Base-by-base conservation (phyloP, 1,140 invertebrate genomes). In the Periplaneta americana region DNA sequence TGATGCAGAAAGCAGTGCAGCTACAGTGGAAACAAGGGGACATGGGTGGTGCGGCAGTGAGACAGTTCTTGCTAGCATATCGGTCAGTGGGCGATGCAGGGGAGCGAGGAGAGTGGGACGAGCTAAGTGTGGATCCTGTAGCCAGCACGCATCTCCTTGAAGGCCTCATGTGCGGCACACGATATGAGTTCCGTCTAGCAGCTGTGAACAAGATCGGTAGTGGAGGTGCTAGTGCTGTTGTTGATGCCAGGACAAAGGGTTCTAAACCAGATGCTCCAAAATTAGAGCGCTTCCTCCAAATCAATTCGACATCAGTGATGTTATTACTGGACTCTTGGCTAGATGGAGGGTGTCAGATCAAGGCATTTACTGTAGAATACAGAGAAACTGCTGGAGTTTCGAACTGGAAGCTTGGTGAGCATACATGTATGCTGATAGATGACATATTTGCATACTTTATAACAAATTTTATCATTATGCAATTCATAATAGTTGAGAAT, bases 281-380 rank as follows among this genome's bases (percentile, higher is more conserved):
- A 2, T 88, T 89, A 75, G 86, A 90, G 15, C 88, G 89, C 75
- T 87, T 92, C 34, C 87, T 93, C 48, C 88, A 88, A 32, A 85
- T 89, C 1, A 94, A 95, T 85, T 89, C 91, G 31, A 94, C 93
- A 4, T 92, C 90, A 11, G 89, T 92, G 18, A 86, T 89, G 17
- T 85, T 94, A 39, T 91, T 93, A 83, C 85, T 94, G 75, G 89
- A 89, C 1, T 89, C 91, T 0, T 95, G 93, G 93, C 88, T 90
- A 82, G 91, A 93, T 81, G 91, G 91, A 9, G 93, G 92, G 0
- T 95, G 93, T 84, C 90, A 92, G 1, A 90, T 94, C 75, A 85
- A 89, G 15, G 92, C 90, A 83, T 94, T 91, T 84, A 91, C 91
- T 78, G 89, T 94, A 1, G 92, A 92, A 80, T 94, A 94, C 82